Evolutionary conservation across 1,140 invertebrate genomes (phyloP), one percentile per base, ranked within the genome.

Genomic region (Lutraria rhynchaena): DNA sequence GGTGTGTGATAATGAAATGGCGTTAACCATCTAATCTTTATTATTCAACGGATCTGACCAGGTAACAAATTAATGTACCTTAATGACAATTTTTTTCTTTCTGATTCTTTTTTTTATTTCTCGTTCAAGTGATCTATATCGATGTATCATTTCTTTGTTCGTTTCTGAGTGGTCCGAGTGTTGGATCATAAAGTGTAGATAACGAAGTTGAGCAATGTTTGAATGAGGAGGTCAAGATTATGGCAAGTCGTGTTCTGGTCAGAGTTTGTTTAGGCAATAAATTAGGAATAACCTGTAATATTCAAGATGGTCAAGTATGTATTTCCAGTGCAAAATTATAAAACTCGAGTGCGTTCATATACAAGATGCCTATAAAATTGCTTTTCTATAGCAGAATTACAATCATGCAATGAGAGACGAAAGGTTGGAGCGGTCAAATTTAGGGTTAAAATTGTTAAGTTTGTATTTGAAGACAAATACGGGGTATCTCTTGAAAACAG

Each of bases 151-250:
- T 41, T 41, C 15, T 41, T 7, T 41, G 37, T 41, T 41, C 15
- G 37, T 41, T 15, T 41, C 37, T 7, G 37, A 15, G 37, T 41
- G 5, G 37, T 41, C 5, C 31, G 22, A 63, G 61, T 75, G 73
- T 75, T 75, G 73, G 61, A 75, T 75, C 73, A 75, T 75, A 75
- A 75, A 75, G 4, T 61, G 31, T 24, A 61, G 73, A 75, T 75
- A 75, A 75, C 37, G 29, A n/a, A 49, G 63, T 75, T 49, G 41
- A 46, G 37, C 58, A 67, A 60, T 63, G 37, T 58, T 75, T 27
- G 35, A 29, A 31, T n/a, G 29, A 22, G 27, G 63, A 44, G 73
- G 55, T 75, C 73, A 75, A 75, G 57, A 17, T 19, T 49, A n/a
- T 60, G 73, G 73, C 49, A 57, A 60, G 37, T 49, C 19, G 9